Percentiles rank a stretch among this genome's conserved stretches.
Evolutionary conservation across 92 coral and sea anemone genomes (phyloP).

Genomic region (Micromussa lordhowensis): DNA sequence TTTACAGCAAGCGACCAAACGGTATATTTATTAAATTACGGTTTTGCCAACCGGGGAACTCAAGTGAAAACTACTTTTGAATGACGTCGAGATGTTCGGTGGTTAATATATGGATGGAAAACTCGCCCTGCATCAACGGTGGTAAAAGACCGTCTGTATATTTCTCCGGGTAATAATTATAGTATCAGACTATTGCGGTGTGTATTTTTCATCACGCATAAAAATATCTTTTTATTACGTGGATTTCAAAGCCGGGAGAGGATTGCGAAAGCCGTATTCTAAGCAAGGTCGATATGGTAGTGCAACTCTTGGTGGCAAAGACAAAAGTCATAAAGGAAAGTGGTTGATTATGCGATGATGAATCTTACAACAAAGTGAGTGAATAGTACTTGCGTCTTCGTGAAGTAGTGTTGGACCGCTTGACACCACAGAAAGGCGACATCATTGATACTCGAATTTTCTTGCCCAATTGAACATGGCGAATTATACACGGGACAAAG

Average conservation of each 20-base stretch:
- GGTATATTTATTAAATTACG: not conserved
- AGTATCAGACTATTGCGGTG: conserved; percentile 22
- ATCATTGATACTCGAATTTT: not conserved
- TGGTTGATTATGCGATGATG: not conserved
- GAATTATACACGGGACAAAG: conserved; percentile 62
- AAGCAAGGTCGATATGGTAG: not conserved
- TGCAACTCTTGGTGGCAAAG: not conserved
- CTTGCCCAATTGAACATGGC: conserved; percentile 32
- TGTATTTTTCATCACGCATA: conserved; percentile 9
- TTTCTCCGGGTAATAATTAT: conserved; percentile 3
- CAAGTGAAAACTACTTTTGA: not conserved
- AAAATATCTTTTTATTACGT: conserved; percentile 8
- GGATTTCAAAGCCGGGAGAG: not conserved
- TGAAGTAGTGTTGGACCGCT: conserved; percentile 8
- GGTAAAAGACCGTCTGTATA: conserved; percentile 37
- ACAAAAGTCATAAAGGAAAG: not conserved
- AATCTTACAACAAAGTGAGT: not conserved
- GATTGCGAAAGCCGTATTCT: not conserved
- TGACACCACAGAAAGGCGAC: not conserved
- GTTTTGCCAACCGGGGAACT: not conserved
- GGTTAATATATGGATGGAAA: not conserved
- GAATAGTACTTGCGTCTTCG: not conserved
- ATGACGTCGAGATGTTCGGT: not conserved
- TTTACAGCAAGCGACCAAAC: not conserved
- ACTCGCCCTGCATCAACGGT: not conserved